phyloP scores from a whole-genome alignment of 2,797 vertebrate species.

The Pyrocephalus nanus region DNA sequence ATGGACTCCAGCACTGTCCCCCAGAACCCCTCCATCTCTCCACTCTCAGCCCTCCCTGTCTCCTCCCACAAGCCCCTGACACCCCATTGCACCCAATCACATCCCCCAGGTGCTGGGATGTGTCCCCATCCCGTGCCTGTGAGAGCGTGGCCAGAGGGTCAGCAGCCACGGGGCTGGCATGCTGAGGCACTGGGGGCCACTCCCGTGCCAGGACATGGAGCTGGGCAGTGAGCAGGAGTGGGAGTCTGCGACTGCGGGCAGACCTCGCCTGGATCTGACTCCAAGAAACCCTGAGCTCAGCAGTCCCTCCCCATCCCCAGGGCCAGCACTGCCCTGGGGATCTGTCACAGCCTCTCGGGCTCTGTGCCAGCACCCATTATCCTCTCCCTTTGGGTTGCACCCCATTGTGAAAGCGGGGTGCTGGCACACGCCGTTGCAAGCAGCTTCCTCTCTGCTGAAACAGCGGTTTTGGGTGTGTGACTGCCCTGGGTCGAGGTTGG shows the following conservation, averaged over 20 bases:
- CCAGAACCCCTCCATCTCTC: neutral
- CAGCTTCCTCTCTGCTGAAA: neutral
- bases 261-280: neutral
- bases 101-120: neutral
- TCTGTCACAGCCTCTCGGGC: neutral
- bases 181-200: neutral
- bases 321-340: neutral
- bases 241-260: accelerated
- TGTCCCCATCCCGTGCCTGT: accelerated
- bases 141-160: accelerated
- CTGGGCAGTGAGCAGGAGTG: accelerated
- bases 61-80: neutral
- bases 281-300: neutral
- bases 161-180: accelerated
- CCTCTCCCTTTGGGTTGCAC: neutral
- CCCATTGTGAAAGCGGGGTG: neutral
- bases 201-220: accelerated
- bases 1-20: neutral
- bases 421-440: neutral
- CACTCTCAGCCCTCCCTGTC: accelerated
- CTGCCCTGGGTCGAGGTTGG: accelerated
- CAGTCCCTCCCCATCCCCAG: accelerated
- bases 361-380: neutral
- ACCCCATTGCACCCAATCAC: accelerated
- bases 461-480: accelerated